Conservation (phyloP, 53 echinoderm and acorn worm species). For the Zoroaster sp. region DNA sequence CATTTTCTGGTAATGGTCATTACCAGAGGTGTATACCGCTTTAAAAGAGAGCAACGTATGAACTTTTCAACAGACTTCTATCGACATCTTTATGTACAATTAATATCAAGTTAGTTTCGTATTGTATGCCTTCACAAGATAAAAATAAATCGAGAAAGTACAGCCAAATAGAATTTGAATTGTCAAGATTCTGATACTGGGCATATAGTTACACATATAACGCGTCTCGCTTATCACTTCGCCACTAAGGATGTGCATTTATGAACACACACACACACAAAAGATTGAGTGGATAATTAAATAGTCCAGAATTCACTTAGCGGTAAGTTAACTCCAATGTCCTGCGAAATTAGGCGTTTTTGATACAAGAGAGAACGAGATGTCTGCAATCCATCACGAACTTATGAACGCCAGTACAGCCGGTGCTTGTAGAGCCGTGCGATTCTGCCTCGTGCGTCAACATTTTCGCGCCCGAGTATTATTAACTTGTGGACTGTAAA, state of each 20-base stretch:
- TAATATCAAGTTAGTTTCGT: not conserved
- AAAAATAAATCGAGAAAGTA: not conserved
- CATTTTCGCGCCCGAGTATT: not conserved
- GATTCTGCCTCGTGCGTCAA: not conserved
- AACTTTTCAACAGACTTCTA: not conserved
- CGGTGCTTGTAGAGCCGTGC: not conserved
- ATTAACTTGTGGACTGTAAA: slow-evolving; percentile 35
- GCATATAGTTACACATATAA: not conserved
- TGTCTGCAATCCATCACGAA: slow-evolving; percentile 43
- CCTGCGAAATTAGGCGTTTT: slow-evolving; percentile 58
- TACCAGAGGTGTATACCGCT: too few relatives aligned
- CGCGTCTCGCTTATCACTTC: not conserved
- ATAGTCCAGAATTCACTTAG: slow-evolving; percentile 61
- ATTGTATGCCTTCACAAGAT: not conserved
- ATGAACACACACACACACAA: slow-evolving; percentile 39
- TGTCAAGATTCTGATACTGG: not conserved
- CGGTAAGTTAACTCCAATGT: slow-evolving; percentile 54
- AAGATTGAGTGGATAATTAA: slow-evolving; percentile 56
- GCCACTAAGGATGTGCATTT: slow-evolving; percentile 35
- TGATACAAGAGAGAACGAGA: slow-evolving; percentile 53
- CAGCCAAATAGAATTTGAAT: slow-evolving; percentile 31
- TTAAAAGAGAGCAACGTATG: too few relatives aligned
- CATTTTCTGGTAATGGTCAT: too few relatives aligned
- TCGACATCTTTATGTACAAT: not conserved
- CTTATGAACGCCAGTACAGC: slow-evolving; percentile 12